These are phyloP conservation scores for Coreius guichenoti DNA, from an alignment of 2,797 vertebrate species.

Conservation along the genomic window DNA sequence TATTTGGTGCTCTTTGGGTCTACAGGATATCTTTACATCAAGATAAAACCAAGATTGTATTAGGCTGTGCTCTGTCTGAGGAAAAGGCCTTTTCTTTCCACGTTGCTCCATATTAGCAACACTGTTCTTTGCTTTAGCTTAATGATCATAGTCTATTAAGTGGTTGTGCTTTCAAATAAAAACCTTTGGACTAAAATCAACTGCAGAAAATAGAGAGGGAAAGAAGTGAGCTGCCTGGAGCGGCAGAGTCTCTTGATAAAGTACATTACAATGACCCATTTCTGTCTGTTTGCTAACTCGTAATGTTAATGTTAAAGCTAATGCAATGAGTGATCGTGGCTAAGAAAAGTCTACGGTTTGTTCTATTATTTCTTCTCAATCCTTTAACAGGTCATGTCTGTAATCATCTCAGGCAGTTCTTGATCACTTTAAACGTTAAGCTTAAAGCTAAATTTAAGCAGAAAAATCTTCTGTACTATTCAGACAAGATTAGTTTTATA, in stretches of 20 bases:
- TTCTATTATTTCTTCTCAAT: conserved; percentile 26
- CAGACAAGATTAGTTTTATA: background rate
- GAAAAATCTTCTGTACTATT: background rate
- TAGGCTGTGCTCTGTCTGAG: background rate
- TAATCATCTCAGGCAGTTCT: conserved; percentile 6
- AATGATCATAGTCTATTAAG: conserved; percentile 12
- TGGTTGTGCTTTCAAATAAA: conserved; percentile 28
- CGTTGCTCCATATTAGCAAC: background rate
- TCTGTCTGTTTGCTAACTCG: conserved; percentile 44
- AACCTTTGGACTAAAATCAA: conserved; percentile 15
- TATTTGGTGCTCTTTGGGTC: conserved; percentile 63
- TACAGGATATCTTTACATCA: conserved; percentile 53
- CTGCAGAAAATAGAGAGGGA: conserved; percentile 9
- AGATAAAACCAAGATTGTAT: conserved; percentile 58
- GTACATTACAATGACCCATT: conserved; percentile 44
- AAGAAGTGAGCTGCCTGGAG: conserved; percentile 10
- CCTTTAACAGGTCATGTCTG: conserved; percentile 14
- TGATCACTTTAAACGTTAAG: conserved; percentile 9
- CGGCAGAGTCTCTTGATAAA: conserved; percentile 22
- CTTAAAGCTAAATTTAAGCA: background rate
- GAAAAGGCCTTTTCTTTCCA: conserved; percentile 5
- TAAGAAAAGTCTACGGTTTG: conserved; percentile 2
- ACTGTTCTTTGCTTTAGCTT: conserved; percentile 17
- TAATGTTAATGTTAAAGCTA: too few relatives aligned
- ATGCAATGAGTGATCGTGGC: conserved; percentile 26